Conservation (phyloP, 1,140 invertebrate genomes). For the Cepaea nemoralis region DNA sequence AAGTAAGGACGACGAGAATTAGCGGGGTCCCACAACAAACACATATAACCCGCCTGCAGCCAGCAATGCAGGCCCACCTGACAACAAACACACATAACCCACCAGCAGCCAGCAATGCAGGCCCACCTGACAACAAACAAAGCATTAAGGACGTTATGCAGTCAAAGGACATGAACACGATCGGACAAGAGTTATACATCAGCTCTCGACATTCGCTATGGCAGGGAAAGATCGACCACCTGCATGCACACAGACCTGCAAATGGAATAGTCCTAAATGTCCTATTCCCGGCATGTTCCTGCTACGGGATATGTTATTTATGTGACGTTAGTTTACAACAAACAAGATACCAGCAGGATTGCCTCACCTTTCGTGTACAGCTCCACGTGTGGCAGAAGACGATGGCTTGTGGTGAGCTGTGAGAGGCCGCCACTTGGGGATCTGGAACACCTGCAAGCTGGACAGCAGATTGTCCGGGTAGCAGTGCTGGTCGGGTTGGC, state of each 20-base stretch:
- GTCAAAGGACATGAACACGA: background rate
- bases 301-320: too few species aligned
- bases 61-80: background rate
- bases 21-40: slow-evolving; percentile 14
- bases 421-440: slow-evolving; percentile 52
- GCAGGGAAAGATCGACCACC: too few species aligned
- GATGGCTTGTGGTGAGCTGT: slow-evolving; percentile 44
- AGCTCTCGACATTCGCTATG: too few species aligned
- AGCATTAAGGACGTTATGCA: background rate
- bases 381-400: slow-evolving; percentile 46
- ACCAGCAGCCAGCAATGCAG: background rate
- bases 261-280: too few species aligned
- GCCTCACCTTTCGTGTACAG: slow-evolving; percentile 48
- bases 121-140: background rate
- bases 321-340: too few species aligned
- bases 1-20: background rate
- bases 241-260: background rate
- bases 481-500: slow-evolving; percentile 46
- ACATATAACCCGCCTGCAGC: background rate
- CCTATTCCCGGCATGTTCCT: too few species aligned
- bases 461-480: slow-evolving; percentile 51
- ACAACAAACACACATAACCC: background rate
- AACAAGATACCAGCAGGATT: too few species aligned
- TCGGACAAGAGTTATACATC: too few species aligned
- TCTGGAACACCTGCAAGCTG: slow-evolving; percentile 57